Evolutionary conservation across 30 jellyfish, hydroid and myxozoan genomes (phyloP), one percentile per base, ranked within the genome.

Genomic region (Hydra vulgaris): DNA sequence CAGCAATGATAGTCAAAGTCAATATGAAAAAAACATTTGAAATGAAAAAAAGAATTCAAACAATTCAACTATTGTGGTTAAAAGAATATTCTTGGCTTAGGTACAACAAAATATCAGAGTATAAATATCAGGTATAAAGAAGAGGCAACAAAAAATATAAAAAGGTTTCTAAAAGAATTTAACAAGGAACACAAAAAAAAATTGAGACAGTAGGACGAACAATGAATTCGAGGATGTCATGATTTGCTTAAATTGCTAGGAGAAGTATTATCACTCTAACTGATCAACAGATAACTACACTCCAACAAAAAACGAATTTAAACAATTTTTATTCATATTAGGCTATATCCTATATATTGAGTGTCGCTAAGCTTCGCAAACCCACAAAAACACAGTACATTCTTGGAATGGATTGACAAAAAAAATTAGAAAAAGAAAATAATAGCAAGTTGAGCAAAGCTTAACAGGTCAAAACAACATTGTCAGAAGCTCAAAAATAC

Each of bases 401-500:
- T n/a, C 71, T 56, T n/a, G 71, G 17, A n/a, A 56, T 56, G 71
- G 17, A 56, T 15, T 15, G 71, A 56, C 71, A 56, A 56, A 56
- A 56, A 56, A 56, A 56, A 56, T 56, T 56, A 56, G 71, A 56
- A 56, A 56, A n/a, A 56, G n/a, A 56, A n/a, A 56, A 15, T 56
- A 56, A 56, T n/a, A 56, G n/a, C n/a, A 56, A 56, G 71, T n/a
- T 56, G n/a, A 56, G 71, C n/a, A n/a, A 56, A 17, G 71, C 71
- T 56, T 56, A 56, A n/a, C 71, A 56, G 71, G n/a, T 56, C 71
- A 56, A 56, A 56, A 56, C n/a, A n/a, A 56, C 71, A 56, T 56
- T 56, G n/a, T 56, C 71, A 56, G 71, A 56, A 56, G n/a, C n/a
- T 56, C 71, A 56, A 56, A 56, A 56, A 56, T n/a, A n/a, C 71